Evolutionary conservation across 2,888 invertebrate species (phyloP).

Genomic region (Trissolcus brochymenae): DNA sequence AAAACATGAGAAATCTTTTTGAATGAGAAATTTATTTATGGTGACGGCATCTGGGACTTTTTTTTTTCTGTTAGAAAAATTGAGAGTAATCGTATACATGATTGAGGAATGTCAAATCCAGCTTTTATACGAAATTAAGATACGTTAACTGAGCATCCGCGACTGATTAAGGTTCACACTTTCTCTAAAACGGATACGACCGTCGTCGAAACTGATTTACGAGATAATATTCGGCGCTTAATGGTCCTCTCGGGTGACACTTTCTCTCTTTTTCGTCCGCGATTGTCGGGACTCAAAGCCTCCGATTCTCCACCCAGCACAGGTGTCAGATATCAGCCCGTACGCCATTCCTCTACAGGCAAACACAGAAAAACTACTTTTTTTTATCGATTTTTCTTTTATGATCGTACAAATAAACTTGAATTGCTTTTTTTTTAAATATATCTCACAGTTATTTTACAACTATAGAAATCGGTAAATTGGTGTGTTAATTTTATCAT

Average conservation of each 20-base stretch:
- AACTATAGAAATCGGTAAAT: too few relatives aligned
- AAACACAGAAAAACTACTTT: too few relatives aligned
- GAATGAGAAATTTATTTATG: neutral
- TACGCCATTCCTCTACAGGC: neutral
- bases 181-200: slow-evolving; percentile 15
- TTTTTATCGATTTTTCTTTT: too few relatives aligned
- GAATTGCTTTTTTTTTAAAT: too few relatives aligned
- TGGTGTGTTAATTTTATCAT: too few relatives aligned
- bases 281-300: slow-evolving; percentile 3
- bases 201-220: slow-evolving; percentile 31
- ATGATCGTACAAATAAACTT: too few relatives aligned
- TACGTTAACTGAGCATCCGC: slow-evolving; percentile 6
- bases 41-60: neutral
- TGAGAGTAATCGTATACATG: neutral
- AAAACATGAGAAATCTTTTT: neutral
- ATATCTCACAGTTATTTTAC: neutral
- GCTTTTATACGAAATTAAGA: slow-evolving; percentile 14
- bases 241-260: slow-evolving; percentile 33
- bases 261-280: slow-evolving; percentile 31
- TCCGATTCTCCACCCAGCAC: neutral
- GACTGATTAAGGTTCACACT: slow-evolving; percentile 27
- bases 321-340: too few relatives aligned
- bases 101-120: slow-evolving; percentile 3
- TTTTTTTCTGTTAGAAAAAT: neutral
- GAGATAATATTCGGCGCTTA: slow-evolving; percentile 29